Evolutionary conservation across 2,797 vertebrate species (phyloP).

Genomic region (Cephalopachus bancanus): DNA sequence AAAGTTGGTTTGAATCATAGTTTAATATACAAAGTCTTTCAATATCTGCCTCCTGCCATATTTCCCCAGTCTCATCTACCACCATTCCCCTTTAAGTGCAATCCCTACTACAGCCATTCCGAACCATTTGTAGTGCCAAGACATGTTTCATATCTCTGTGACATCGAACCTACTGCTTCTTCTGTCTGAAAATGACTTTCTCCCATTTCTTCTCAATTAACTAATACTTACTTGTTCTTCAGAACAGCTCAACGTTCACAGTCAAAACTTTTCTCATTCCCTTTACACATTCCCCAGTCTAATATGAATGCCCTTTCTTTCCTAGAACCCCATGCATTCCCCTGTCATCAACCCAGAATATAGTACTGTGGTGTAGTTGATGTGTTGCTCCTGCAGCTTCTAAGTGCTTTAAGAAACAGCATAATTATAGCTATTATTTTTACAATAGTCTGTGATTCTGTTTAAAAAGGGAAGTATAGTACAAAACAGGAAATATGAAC

Average conservation of each 20-base stretch:
- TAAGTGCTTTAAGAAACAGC: not conserved
- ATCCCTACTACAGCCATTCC: not conserved
- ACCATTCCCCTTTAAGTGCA: not conserved
- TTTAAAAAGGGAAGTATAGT: too few relatives aligned
- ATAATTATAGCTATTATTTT: too few relatives aligned
- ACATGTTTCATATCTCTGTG: not conserved
- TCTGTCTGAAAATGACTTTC: conserved; percentile 8
- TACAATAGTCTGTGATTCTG: too few relatives aligned
- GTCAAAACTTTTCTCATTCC: not conserved
- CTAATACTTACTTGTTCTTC: not conserved
- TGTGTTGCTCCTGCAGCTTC: not conserved
- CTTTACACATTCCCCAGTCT: not conserved
- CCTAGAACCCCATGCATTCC: not conserved
- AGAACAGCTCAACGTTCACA: not conserved
- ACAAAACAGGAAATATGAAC: too few relatives aligned
- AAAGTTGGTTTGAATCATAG: not conserved
- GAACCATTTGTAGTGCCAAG: not conserved
- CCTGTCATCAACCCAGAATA: not conserved
- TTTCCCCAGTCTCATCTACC: not conserved
- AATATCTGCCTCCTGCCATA: not conserved
- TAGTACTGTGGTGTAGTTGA: not conserved
- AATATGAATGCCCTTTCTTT: not conserved
- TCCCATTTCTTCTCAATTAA: not conserved
- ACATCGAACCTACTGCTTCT: not conserved
- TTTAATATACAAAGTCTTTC: not conserved